A percentile compares a stretch with the other conserved stretches of the same genome.
These are phyloP conservation scores for Clarias batrachus DNA, from an alignment of 2,113 vertebrate genomes.

Conservation along the genomic window DNA sequence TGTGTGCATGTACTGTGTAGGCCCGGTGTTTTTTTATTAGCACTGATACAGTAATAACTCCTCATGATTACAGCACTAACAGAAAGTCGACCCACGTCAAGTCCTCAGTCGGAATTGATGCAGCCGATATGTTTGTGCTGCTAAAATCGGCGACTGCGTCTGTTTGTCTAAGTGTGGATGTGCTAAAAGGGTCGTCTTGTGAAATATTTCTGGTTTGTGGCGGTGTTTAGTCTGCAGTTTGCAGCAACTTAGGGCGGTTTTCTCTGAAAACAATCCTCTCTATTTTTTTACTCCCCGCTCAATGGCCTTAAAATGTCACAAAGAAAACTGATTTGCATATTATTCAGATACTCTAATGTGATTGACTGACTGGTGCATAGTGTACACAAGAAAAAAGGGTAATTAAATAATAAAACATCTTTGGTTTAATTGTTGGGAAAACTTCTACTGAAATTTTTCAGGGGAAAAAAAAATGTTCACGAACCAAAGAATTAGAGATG, in stretches of 20 bases:
- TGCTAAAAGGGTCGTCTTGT: background rate
- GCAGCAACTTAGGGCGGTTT: background rate
- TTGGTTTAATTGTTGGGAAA: background rate
- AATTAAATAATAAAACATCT: background rate
- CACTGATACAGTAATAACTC: slow-evolving; percentile 41
- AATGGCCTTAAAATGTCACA: background rate
- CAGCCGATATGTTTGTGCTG: slow-evolving; percentile 2
- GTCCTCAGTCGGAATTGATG: background rate
- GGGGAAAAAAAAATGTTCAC: background rate
- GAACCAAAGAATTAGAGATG: too few relatives aligned
- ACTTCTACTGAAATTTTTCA: background rate
- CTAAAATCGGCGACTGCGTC: slow-evolving; percentile 2
- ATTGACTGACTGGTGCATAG: background rate
- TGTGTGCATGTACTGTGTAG: slow-evolving; percentile 12
- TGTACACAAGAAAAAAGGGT: background rate
- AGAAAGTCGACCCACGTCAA: slow-evolving; percentile 23
- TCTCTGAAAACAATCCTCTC: background rate
- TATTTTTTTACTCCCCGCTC: background rate
- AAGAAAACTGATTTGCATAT: background rate
- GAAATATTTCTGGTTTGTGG: slow-evolving; percentile 1
- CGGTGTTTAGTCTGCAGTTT: background rate
- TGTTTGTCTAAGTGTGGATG: slow-evolving; percentile 12
- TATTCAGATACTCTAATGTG: background rate
- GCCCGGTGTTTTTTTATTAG: slow-evolving; percentile 41
- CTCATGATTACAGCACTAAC: slow-evolving; percentile 41